Evolutionary conservation across 2,797 vertebrate species (phyloP).

Genomic region (Gephyroberyx darwinii): DNA sequence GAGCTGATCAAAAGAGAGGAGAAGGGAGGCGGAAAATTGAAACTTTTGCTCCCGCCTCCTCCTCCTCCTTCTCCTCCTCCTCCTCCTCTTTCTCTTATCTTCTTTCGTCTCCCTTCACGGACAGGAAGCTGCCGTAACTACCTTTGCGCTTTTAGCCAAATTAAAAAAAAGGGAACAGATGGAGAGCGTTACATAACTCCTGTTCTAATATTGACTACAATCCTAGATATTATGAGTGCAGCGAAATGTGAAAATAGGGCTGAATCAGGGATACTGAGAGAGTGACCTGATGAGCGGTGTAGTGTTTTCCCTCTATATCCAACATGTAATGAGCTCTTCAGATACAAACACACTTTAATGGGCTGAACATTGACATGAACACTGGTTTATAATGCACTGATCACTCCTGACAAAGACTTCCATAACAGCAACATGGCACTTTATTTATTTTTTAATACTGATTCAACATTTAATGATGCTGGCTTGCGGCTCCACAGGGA

Average conservation of each 20-base stretch:
- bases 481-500: slow-evolving; percentile 5
- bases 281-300: not conserved
- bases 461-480: slow-evolving; percentile 32
- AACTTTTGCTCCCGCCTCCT: slow-evolving; percentile 18
- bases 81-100: slow-evolving; percentile 4
- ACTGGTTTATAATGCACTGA: not conserved
- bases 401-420: not conserved
- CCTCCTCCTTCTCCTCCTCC: slow-evolving; percentile 7
- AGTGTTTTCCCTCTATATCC: slow-evolving; percentile 3
- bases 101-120: slow-evolving; percentile 26
- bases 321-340: not conserved
- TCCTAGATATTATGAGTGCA: slow-evolving; percentile 15
- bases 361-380: slow-evolving; percentile 2
- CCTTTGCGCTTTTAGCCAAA: slow-evolving; percentile 29
- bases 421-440: slow-evolving; percentile 15
- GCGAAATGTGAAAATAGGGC: slow-evolving; percentile 5
- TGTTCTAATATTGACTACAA: slow-evolving; percentile 32
- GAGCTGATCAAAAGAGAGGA: slow-evolving; percentile 49
- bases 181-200: slow-evolving; percentile 45
- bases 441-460: not conserved
- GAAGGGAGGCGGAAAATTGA: slow-evolving; percentile 52
- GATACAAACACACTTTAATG: not conserved
- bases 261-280: slow-evolving; percentile 1
- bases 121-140: slow-evolving; percentile 3
- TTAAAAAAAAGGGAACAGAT: slow-evolving; percentile 43